These are phyloP conservation scores for Petromus typicus DNA, from an alignment of 2,113 vertebrate species.

Conservation along the genomic window DNA sequence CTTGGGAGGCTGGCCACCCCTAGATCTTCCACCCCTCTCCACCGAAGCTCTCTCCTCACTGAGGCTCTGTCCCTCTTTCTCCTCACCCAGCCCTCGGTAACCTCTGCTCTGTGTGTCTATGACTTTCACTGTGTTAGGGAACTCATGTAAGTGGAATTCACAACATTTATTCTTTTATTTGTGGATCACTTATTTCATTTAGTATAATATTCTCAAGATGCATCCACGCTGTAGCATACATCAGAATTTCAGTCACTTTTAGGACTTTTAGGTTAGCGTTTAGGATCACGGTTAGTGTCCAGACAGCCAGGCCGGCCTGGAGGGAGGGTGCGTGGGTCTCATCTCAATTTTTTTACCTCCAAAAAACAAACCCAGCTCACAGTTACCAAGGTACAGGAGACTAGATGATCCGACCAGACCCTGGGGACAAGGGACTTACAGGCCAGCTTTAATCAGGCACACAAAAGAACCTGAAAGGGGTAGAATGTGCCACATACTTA, in stretches of 20 bases:
- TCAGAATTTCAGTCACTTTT: not conserved
- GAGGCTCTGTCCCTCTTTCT: not conserved
- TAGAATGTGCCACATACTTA: not conserved
- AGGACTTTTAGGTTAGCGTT: not conserved
- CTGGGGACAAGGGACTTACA: not conserved
- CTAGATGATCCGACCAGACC: not conserved
- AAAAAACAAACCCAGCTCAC: not conserved
- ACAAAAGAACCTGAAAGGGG: not conserved
- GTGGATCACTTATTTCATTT: not conserved
- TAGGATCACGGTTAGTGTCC: not conserved
- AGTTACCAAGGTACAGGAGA: not conserved
- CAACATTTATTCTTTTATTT: not conserved
- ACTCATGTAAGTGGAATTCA: not conserved
- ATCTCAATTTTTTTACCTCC: not conserved
- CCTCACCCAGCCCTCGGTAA: not conserved
- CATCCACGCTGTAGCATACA: not conserved
- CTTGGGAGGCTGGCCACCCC: not conserved
- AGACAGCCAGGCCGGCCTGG: not conserved
- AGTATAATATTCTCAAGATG: not conserved
- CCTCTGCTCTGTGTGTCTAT: not conserved
- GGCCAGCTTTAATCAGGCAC: not conserved
- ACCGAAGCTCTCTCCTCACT: not conserved
- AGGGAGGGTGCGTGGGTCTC: not conserved
- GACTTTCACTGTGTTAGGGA: not conserved
- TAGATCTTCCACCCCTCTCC: not conserved